These are phyloP conservation scores for Tupaia tana DNA, from an alignment of 2,113 vertebrate species.

Conservation along the genomic window DNA sequence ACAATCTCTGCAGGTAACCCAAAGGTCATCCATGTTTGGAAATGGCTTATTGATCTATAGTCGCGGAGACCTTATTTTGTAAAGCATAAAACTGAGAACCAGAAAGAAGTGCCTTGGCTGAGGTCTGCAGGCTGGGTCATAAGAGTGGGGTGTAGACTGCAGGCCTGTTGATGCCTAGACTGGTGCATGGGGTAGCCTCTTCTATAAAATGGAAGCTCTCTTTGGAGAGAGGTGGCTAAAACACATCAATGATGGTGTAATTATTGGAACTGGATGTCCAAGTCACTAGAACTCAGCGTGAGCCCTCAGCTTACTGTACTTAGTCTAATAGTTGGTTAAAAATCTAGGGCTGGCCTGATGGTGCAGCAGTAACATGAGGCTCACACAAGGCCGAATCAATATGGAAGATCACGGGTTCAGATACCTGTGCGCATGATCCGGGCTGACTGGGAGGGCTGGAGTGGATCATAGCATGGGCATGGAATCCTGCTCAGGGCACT, in stretches of 20 bases:
- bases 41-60: neutral
- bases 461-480: too few species aligned
- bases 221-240: neutral
- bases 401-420: too few species aligned
- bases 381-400: too few species aligned
- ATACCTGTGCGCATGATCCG: too few species aligned
- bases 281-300: neutral
- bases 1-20: neutral
- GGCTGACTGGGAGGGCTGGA: too few species aligned
- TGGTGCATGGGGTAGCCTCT: neutral
- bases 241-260: neutral
- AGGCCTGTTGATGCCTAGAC: neutral
- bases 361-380: too few species aligned
- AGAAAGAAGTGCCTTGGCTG: neutral
- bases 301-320: neutral
- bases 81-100: neutral
- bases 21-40: neutral
- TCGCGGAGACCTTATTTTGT: neutral
- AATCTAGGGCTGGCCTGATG: neutral
- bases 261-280: neutral
- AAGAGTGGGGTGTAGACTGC: neutral
- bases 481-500: too few species aligned
- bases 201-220: neutral
- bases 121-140: neutral
- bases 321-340: neutral